Conservation (phyloP, 2,888 invertebrate species). For the Parnassius apollo region DNA sequence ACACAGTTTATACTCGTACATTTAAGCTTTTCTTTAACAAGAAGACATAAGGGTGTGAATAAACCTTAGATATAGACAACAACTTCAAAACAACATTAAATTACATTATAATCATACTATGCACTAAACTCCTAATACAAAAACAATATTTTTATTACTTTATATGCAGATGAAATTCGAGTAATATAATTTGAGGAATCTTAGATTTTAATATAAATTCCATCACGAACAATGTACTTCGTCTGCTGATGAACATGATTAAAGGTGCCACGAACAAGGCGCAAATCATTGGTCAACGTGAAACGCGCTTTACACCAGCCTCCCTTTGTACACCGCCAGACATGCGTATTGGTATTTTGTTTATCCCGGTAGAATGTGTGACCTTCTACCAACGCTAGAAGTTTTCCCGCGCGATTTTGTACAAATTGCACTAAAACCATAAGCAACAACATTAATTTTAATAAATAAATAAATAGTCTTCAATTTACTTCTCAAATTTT, state of each 20-base stretch:
- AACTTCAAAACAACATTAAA: too few relatives aligned
- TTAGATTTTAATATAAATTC: slow-evolving; percentile 30
- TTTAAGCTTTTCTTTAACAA: too few relatives aligned
- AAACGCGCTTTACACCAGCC: slow-evolving; percentile 33
- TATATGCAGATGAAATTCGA: too few relatives aligned
- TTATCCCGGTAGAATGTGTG: slow-evolving; percentile 36
- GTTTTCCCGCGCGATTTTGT: slow-evolving; percentile 30
- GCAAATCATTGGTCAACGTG: slow-evolving; percentile 20
- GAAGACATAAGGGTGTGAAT: too few relatives aligned
- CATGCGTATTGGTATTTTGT: slow-evolving; percentile 22
- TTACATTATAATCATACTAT: too few relatives aligned
- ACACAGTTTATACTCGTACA: too few relatives aligned
- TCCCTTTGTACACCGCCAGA: slow-evolving; percentile 35
- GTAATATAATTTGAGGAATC: background rate
- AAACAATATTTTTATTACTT: too few relatives aligned
- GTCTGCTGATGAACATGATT: slow-evolving; percentile 35
- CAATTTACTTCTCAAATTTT: too few relatives aligned
- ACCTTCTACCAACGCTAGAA: slow-evolving; percentile 35
- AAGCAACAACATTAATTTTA: background rate
- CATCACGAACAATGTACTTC: slow-evolving; percentile 32
- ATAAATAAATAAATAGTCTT: too few relatives aligned
- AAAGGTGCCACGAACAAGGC: slow-evolving; percentile 22
- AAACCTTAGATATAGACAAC: too few relatives aligned
- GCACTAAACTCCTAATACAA: too few relatives aligned
- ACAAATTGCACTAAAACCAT: slow-evolving; percentile 26